Base-by-base conservation (phyloP, 2,113 vertebrate genomes). In the Pterocles orientalis region DNA sequence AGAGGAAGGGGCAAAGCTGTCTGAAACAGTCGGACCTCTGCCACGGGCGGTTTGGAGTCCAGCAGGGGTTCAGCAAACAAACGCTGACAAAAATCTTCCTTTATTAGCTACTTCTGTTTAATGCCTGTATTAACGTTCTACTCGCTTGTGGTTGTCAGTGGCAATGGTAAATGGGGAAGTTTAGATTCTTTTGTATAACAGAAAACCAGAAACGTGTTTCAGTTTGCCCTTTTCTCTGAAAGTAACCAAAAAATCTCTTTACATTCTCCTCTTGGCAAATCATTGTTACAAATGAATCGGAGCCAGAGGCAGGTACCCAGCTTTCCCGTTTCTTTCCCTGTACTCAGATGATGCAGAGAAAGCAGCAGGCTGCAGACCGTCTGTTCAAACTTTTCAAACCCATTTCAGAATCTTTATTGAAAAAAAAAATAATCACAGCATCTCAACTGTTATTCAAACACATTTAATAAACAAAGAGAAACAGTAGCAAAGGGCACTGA, bases 381-480 rank as follows among this genome's bases (percentile, higher is more conserved):
- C 43, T 25, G 60, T 53, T 90, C 82, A 61, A 56, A 88, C 61
- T 39, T 58, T 34, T 76, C 61, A 87, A 96, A 96, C 72, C 90
- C 85, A 85, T 78, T 82, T 95, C 85, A 89, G 69, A 93, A 82
- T 93, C 86, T 97, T 98, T 97, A 97, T 92, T 97, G 95, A 65
- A 86, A 65, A 77, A 73, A 92, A 51, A 83, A 70, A 87, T 92
- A 87, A 92, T 96, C 95, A 96, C 95, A 95, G 96, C 95, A 92
- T 96, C 95, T 96, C 94, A 95, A 89, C 94, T 94, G 95, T 95
- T 95, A 97, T 94, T 95, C 96, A 97, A 97, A 97, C 94, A 97
- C 94, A 97, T 97, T 97, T 96, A 97, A 97, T 97, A 97, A 97
- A 93, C 97, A 94, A 97, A 97, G 95, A 97, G 90, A 94, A 95